Evolutionary conservation across 2,797 vertebrate species (phyloP), one percentile per base, ranked within the genome.

Genomic region (Scolopax bukidnonensis): DNA sequence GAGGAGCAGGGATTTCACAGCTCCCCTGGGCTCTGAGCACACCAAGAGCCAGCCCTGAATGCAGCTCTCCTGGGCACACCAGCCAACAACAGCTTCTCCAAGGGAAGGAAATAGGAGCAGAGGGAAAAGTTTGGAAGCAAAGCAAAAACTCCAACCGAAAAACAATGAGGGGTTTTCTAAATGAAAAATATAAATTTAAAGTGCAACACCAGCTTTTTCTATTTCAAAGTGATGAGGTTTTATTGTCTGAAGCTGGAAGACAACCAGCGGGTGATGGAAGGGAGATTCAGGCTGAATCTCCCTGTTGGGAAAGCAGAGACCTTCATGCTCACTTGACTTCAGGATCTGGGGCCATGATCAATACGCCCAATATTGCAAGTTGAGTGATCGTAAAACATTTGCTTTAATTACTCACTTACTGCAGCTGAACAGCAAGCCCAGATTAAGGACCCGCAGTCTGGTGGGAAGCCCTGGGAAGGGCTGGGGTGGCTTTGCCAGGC

Each of bases 31-130:
- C 51, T 14, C 54, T 3, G 27, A 84, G 60, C 47, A 20, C 16
- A 33, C 9, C 47, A 54, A 65, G 56, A 79, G 19, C 45, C 91
- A 47, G 73, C 4, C 0, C 68, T 23, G 60, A 56, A 40, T 0
- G 3, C 1, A 36, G 45, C 54, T 59, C 41, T 18, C 48, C 4
- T 0, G 2, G 30, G 38, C 2, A 3, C 9, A 12, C 1, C 4
- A 82, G 64, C 21, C 45, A n/a, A 14, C 25, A 7, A 5, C 1
- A 4, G 51, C 11, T 78, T 67, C 48, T 71, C 65, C 61, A 36
- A 25, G 30, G 20, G 24, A 56, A 65, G 36, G 59, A 64, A 54
- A 53, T 2, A 24, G 60, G 57, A 78, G 50, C 43, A 14, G 56
- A 67, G 45, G 59, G 78, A 67, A 50, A 84, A 19, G 11, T 18